phyloP scores from a whole-genome alignment of 1,140 invertebrate genomes.

The Cyclina sinensis region DNA sequence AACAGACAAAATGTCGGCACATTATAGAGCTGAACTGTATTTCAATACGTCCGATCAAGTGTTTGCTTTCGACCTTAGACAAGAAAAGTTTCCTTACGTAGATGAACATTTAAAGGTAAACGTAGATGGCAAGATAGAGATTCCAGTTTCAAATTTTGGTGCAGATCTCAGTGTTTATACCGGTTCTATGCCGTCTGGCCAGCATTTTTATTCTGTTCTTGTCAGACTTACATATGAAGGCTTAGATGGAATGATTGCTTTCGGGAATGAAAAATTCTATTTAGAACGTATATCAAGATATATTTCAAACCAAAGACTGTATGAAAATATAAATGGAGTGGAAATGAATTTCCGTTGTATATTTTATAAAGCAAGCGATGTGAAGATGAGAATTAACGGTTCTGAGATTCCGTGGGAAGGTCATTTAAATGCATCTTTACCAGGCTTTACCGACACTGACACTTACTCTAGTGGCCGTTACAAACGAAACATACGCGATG shows the following conservation, averaged over 20 bases:
- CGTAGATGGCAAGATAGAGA: neutral
- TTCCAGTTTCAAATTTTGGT: neutral
- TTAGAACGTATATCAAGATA: constrained; percentile 49
- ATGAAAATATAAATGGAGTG: neutral
- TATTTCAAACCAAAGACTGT: neutral
- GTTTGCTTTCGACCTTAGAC: neutral
- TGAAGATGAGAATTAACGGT: constrained; percentile 3
- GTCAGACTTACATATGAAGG: constrained; percentile 20
- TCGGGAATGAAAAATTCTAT: constrained; percentile 5
- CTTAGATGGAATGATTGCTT: constrained; percentile 28
- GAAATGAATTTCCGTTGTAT: neutral
- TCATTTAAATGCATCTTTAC: neutral
- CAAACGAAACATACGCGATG: neutral
- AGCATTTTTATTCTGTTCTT: neutral
- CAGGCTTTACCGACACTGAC: neutral
- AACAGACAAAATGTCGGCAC: neutral
- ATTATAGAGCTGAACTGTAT: neutral
- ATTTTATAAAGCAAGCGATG: constrained; percentile 39
- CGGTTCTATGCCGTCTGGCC: neutral
- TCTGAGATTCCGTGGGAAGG: neutral
- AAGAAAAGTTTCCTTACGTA: neutral
- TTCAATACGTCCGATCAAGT: neutral
- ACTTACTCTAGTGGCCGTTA: neutral
- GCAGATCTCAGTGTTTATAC: neutral
- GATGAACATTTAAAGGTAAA: neutral